Evolutionary conservation across 2,113 vertebrate species (phyloP).

Genomic region (rabbit (Oryctolagus cuniculus)): mOryCun1.1 NC_091447.1:19491001-19491500

Average conservation of each 20-base stretch:
- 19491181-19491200: slow-evolving; percentile 40
- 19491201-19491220: background rate
- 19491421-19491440: background rate
- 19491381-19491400: background rate
- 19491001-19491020: slow-evolving; percentile 7
- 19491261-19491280: background rate
- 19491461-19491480: background rate
- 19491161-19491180: slow-evolving; percentile 16
- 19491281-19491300: background rate
- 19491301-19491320: background rate
- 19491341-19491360: background rate
- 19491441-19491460: background rate
- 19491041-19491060: slow-evolving; percentile 16
- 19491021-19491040: slow-evolving; percentile 28
- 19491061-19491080: background rate
- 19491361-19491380: background rate
- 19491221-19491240: background rate
- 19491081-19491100: background rate
- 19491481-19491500: background rate
- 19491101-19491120: slow-evolving; percentile 35
- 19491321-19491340: background rate
- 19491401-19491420: background rate
- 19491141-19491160: slow-evolving; percentile 15
- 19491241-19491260: background rate
- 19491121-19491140: slow-evolving; percentile 56